Evolutionary conservation across 2,888 invertebrate species (phyloP), one percentile per base, ranked within the genome.

Genomic region (Pasiphila rectangulata): DNA sequence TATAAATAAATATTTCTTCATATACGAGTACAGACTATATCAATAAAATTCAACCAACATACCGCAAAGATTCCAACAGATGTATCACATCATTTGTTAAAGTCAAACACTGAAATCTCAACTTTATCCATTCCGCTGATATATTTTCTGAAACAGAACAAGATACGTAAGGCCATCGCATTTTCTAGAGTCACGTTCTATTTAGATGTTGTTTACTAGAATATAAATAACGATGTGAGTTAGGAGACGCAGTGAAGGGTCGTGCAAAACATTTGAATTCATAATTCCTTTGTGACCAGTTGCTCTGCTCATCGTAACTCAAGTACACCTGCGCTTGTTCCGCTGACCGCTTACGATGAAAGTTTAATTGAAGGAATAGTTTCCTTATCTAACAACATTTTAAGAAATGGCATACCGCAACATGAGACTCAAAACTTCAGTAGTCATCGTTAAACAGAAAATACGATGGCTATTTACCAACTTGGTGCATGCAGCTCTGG

Each of bases 31-130:
- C 4, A 25, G 21, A 64, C 51, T 59, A 43, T 41, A 46, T 55
- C 51, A 64, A 47, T 41, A 61, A 61, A 51, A 67, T 67, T 64
- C 52, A 68, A 59, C 61, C 55, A 69, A 80, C 85, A 61, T 82
- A 89, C 89, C 89, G 92, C 63, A 96, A 87, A 46, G 92, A 90
- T 64, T 90, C 90, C 54, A 96, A 87, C 66, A 96, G 90, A 54
- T 91, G 90, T 62, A 92, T 87, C 51, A 94, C 92, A 59, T 95
- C 94, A 40, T 92, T 85, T 12, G 92, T 86, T 59, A 95, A 79
- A 55, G 92, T 91, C 75, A 96, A 85, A 81, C 93, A 93, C 60
- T 93, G 91, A 83, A 95, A 95, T 67, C 96, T 93, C 62, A 95
- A 86, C 63, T 92, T 91, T 63, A 96, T 83, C 96, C 96, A 96